Evolutionary conservation across 1,140 invertebrate species (phyloP).

Genomic region (Drosophila kikkawai): DNA sequence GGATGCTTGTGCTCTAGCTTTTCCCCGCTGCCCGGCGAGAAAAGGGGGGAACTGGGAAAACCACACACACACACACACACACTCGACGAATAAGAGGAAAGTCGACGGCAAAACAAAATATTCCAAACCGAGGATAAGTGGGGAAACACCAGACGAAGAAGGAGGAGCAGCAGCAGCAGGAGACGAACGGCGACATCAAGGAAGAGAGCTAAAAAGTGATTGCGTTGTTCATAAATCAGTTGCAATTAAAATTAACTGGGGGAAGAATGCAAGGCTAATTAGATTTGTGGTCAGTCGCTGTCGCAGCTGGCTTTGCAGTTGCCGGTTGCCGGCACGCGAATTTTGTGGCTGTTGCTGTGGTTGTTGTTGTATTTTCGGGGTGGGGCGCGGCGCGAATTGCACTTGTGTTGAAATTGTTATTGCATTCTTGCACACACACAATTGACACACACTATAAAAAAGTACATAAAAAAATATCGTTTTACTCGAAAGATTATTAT

Average conservation of each 20-base stretch:
- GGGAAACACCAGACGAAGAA: conserved; percentile 4
- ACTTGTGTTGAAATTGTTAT: conserved; percentile 34
- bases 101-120: conserved; percentile 56
- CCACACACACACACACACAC: conserved; percentile 3
- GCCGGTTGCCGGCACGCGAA: conserved; percentile 43
- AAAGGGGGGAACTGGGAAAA: conserved; percentile 17
- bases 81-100: conserved; percentile 19
- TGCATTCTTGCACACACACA: conserved; percentile 39
- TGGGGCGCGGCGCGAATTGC: conserved; percentile 39
- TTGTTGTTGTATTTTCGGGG: conserved; percentile 15
- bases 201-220: conserved; percentile 44
- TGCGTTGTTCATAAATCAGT: conserved; percentile 80
- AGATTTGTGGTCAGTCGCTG: conserved; percentile 62
- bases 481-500: conserved; percentile 1
- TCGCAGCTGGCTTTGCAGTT: conserved; percentile 22
- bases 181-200: conserved; percentile 25
- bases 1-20: conserved; percentile 66
- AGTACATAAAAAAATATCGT: not conserved
- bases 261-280: conserved; percentile 77
- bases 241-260: conserved; percentile 78
- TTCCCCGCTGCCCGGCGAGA: conserved; percentile 42
- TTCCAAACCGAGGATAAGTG: conserved; percentile 31
- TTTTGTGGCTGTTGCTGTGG: conserved; percentile 3
- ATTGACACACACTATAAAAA: conserved; percentile 17
- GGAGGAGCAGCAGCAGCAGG: conserved; percentile 25